phyloP scores from a whole-genome alignment of 2,113 vertebrate species.

The Neotragus moschatus region DNA sequence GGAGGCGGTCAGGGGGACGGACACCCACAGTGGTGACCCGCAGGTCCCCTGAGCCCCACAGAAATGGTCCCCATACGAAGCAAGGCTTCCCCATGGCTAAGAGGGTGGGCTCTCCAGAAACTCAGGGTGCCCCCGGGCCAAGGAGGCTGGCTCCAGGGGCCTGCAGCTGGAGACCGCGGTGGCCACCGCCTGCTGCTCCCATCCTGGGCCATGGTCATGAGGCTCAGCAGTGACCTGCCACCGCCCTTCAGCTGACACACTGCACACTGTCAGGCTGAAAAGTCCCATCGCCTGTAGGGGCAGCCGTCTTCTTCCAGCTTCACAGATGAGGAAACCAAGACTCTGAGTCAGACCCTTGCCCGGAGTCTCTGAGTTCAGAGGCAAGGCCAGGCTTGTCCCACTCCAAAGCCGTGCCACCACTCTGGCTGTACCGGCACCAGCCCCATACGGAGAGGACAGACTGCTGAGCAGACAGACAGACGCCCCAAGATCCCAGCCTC shows the following conservation, averaged over 20 bases:
- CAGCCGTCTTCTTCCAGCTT: background rate
- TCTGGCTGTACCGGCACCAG: background rate
- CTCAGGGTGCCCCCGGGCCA: too few species aligned
- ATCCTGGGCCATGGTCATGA: background rate
- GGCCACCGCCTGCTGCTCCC: background rate
- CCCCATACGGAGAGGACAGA: background rate
- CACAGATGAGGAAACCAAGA: background rate
- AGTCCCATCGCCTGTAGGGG: background rate
- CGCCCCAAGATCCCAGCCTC: rapidly evolving
- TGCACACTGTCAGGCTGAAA: background rate
- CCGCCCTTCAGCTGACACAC: background rate
- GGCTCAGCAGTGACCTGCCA: background rate
- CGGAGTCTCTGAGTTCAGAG: background rate
- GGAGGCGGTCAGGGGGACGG: background rate
- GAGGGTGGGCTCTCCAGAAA: background rate
- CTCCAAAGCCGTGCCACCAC: background rate
- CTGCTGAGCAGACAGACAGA: background rate
- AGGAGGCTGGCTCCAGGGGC: background rate
- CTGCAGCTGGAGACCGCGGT: background rate
- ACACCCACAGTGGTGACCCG: rapidly evolving
- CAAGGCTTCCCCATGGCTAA: background rate
- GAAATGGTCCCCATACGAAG: background rate
- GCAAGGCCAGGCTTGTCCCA: background rate
- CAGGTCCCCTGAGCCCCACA: background rate
- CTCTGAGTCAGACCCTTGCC: background rate